These are phyloP conservation scores for Polydesmus complanatus DNA, from an alignment of 2,888 invertebrate species.

Conservation along the genomic window DNA sequence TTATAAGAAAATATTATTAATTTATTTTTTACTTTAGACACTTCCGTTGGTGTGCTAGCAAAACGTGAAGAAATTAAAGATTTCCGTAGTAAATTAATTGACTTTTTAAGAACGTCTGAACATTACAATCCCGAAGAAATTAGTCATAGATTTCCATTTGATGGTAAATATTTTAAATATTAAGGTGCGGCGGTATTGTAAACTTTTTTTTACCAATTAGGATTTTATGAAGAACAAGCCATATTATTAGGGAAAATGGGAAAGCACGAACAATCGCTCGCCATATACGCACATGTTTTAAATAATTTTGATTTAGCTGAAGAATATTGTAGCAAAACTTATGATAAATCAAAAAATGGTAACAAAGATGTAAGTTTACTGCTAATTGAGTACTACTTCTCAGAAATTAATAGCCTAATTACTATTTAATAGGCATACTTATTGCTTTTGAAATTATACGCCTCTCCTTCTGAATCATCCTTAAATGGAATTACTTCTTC, in stretches of 20 bases:
- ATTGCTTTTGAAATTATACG: slow-evolving; percentile 44
- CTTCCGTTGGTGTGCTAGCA: not conserved
- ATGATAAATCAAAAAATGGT: slow-evolving; percentile 30
- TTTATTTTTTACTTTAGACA: not conserved
- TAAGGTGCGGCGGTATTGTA: not conserved
- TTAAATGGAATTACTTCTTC: slow-evolving; percentile 34
- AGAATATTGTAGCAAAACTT: slow-evolving; percentile 64
- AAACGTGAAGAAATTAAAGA: slow-evolving; percentile 41
- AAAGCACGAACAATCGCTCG: slow-evolving; percentile 79
- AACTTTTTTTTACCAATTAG: slow-evolving; percentile 28
- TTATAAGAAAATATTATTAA: not conserved
- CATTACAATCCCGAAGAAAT: slow-evolving; percentile 76
- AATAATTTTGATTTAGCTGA: slow-evolving; percentile 69
- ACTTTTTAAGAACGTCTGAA: slow-evolving; percentile 64
- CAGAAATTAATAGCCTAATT: not conserved
- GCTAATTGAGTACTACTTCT: not conserved
- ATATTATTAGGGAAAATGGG: slow-evolving; percentile 83
- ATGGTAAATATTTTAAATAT: slow-evolving; percentile 33
- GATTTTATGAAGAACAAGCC: slow-evolving; percentile 80
- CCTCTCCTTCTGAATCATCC: slow-evolving; percentile 40
- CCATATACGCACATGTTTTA: slow-evolving; percentile 78
- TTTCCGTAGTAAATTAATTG: slow-evolving; percentile 49
- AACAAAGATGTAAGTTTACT: slow-evolving; percentile 27
- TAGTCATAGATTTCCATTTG: slow-evolving; percentile 68
- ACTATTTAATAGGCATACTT: slow-evolving; percentile 44